Evolutionary conservation across 1,140 invertebrate genomes (phyloP), one percentile per base, ranked within the genome.

Genomic region (Hyles euphorbiae): DNA sequence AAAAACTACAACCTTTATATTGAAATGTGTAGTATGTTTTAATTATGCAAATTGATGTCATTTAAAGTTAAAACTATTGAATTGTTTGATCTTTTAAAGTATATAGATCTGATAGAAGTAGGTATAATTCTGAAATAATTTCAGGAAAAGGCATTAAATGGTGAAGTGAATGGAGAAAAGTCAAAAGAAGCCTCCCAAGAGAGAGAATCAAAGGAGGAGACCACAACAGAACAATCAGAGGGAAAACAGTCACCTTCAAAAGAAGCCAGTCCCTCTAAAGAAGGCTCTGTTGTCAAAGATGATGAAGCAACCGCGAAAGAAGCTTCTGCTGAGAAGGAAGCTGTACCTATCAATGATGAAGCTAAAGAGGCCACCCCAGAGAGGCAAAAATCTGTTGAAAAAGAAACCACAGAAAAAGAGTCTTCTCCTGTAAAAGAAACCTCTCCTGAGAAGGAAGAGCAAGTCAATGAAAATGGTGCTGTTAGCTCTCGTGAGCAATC

Each of bases 401-500:
- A 71, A 49, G 75, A 75, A 65, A 34, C 61, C 58, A 49, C 60
- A 51, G 60, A 65, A 3, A 65, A 68, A 44, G 66, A 67, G 45
- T 36, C 47, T 43, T 65, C 67, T 44, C 66, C 70, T 53, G 68
- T 55, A 62, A 78, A 81, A 67, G 81, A 82, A 58, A 75, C 55
- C 53, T 71, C 74, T 11, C 72, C 81, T 7, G 63, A 67, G 10
- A 76, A 76, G 60, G 74, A 75, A 10, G 75, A 72, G 57, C 54
- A 60, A 34, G 70, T 70, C 3, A 78, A 83, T 65, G 76, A 83
- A 65, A 87, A 87, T 76, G 86, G 81, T 34, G 72, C 76, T 44
- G 70, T 68, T 1, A 83, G 79, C 50, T 88, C 86, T 59, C 83
- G 81, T 54, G 83, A 87, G 36, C 72, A 74, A 52, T 88, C 86